A percentile compares a stretch with the other conserved stretches of the same genome.
Conservation (phyloP, 2,888 invertebrate species). For the Bhutanitis thaidina region DNA sequence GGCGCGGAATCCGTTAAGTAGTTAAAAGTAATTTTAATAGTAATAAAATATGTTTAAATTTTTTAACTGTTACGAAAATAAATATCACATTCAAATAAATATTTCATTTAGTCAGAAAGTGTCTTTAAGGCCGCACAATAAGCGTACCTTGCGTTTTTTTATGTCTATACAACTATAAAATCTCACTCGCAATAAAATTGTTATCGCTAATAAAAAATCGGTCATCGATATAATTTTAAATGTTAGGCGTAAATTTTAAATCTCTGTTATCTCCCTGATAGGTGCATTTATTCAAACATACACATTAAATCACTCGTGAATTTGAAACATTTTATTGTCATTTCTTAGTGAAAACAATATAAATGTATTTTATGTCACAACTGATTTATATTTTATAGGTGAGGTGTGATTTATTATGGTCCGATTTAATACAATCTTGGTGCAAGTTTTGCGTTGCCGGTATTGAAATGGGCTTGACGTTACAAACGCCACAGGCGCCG, state of each 20-base stretch:
- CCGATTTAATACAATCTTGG: constrained; percentile 66
- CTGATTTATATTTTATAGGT: constrained; percentile 77
- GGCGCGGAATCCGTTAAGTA: not conserved
- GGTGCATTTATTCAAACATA: constrained; percentile 49
- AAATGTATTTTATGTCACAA: constrained; percentile 72
- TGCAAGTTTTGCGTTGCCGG: constrained; percentile 32
- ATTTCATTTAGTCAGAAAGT: not conserved
- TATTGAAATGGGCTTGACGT: constrained; percentile 29
- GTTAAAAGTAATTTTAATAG: not conserved
- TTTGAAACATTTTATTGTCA: constrained; percentile 74
- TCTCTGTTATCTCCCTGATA: constrained; percentile 35
- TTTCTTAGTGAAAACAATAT: constrained; percentile 76
- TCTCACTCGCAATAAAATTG: constrained; percentile 31
- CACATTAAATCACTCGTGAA: constrained; percentile 73
- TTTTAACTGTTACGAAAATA: not conserved
- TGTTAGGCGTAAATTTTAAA: constrained; percentile 37
- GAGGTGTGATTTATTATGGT: constrained; percentile 69
- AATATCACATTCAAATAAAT: not conserved
- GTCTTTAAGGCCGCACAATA: too few species aligned
- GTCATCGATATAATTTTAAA: constrained; percentile 48
- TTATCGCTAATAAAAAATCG: constrained; percentile 50
- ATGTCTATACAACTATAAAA: constrained; percentile 7
- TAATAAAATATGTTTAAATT: not conserved
- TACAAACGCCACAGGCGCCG: constrained; percentile 34
- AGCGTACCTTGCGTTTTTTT: too few species aligned